Evolutionary conservation across 2,113 vertebrate species (phyloP), one percentile per base, ranked within the genome.

Genomic region (Xiphorhynchus elegans): DNA sequence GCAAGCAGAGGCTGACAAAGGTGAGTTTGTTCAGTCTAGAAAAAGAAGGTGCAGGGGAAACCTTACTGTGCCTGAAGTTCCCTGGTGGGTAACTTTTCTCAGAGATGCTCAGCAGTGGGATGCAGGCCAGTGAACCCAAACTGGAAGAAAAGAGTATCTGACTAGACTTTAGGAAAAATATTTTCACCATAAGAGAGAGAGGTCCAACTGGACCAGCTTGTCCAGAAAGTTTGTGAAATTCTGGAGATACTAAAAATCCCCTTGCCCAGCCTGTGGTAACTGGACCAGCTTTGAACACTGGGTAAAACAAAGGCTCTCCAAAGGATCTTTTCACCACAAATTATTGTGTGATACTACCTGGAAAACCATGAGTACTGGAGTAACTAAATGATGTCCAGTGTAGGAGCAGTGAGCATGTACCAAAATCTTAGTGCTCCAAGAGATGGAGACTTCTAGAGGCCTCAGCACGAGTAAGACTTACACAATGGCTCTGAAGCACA

Each of bases 341-440:
- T n/a, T n/a, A n/a, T n/a, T n/a, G n/a, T 79, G 26, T 83, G 72
- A 20, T 58, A 20, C 13, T 80, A 4, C 42, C 19, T 93, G 40
- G 20, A 29, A 60, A 47, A 23, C 40, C 39, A 62, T 37, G 26
- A 46, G 47, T 13, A 64, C 16, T 7, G 4, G 19, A 68, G 20
- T 29, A 66, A 69, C 40, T 72, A 28, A 60, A 28, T 0, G 0
- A 10, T 40, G 4, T 31, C 49, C 15, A 10, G 5, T 4, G 3
- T 49, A 66, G 52, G 29, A 68, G 15, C 52, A 24, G 24, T 85
- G 59, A 66, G 17, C 17, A 24, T 2, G 15, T 63, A 16, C 39
- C 56, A 63, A 46, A 74, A 29, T 70, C 42, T 35, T 19, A 63
- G 47, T 39, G 9, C 20, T 74, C 49, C 25, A 35, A n/a, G 59